These are phyloP conservation scores for Okapia johnstoni DNA, from an alignment of 2,113 vertebrate species.

Conservation along the genomic window DNA sequence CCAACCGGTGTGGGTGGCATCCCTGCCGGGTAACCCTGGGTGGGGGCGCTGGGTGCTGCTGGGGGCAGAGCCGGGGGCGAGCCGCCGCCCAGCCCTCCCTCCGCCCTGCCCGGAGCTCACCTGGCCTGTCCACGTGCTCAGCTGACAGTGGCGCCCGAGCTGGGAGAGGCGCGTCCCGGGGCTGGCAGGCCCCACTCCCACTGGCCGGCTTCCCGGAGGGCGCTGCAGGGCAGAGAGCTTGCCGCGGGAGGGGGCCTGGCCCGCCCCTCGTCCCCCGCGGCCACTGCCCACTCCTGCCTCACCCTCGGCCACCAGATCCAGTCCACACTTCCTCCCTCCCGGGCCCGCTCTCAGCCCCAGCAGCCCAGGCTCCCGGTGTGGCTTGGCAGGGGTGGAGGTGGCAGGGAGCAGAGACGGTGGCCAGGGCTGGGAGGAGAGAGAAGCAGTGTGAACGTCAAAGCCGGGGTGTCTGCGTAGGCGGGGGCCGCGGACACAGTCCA, in stretches of 20 bases:
- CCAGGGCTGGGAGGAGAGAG: too few species aligned
- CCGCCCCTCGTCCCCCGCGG: neutral
- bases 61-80: neutral
- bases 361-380: neutral
- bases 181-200: fast-evolving
- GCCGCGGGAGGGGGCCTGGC: fast-evolving
- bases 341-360: neutral
- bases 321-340: too few species aligned
- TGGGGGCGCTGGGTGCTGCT: fast-evolving
- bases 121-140: fast-evolving
- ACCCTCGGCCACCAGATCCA: neutral
- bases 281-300: neutral
- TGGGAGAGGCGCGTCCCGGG: too few species aligned
- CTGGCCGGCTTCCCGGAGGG: neutral
- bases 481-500: neutral
- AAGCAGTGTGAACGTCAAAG: neutral
- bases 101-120: neutral
- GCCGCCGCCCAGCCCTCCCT: too few species aligned
- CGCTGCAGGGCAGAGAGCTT: too few species aligned
- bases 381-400: neutral
- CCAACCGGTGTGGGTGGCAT: neutral
- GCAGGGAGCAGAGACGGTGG: neutral
- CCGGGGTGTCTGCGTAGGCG: neutral
- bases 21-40: neutral
- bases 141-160: fast-evolving